Base-by-base conservation (phyloP, 2,888 invertebrate genomes). In the Drosophila barbarae region DNA sequence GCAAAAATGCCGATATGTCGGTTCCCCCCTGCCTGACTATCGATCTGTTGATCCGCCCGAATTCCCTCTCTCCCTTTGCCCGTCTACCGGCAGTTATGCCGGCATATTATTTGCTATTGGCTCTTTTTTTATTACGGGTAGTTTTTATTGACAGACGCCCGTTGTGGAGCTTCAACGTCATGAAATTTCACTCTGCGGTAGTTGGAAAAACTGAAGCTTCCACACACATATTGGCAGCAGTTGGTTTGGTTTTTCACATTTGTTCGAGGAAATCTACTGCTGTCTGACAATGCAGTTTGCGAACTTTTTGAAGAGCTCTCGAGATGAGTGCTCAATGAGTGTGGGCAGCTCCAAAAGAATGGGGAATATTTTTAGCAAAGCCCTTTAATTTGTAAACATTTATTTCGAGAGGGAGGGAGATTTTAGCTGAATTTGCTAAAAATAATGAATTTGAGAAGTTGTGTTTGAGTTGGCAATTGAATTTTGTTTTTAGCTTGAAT, bases 171-270 rank as follows among this genome's bases (percentile, higher is more conserved):
- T 42, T 36, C 49, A 23, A 72, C 63, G 65, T 77, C 74, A 67
- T 63, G 78, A 78, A 81, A 81, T 84, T 79, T 79, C 78, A 78
- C 84, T 79, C 69, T 79, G 84, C 57, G 84, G 82, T 84, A 57
- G 58, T 60, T 41, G 65, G 44, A 32, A 65, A 65, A 64, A 64
- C 52, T 64, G 65, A 52, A 38, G 46, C 63, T 5, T 50, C 51
- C 65, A 51, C 39, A 47, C 35, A 49, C 32, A 35, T 9, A 28
- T 26, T 44, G 67, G 23, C 57, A 66, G 57, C 58, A 23, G 23
- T 23, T 47, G 57, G 65, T 28, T 63, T 21, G 67, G 52, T 38
- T 64, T 64, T 66, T 38, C 39, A 38, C 44, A 46, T 60, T 58
- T 46, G 59, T 46, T 46, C 12, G 59, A 52, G 53, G 30, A 38